A percentile compares a stretch with the other conserved stretches of the same genome.
Conservation (phyloP, 1,140 invertebrate genomes). For the Meloidogyne chitwoodi region DNA sequence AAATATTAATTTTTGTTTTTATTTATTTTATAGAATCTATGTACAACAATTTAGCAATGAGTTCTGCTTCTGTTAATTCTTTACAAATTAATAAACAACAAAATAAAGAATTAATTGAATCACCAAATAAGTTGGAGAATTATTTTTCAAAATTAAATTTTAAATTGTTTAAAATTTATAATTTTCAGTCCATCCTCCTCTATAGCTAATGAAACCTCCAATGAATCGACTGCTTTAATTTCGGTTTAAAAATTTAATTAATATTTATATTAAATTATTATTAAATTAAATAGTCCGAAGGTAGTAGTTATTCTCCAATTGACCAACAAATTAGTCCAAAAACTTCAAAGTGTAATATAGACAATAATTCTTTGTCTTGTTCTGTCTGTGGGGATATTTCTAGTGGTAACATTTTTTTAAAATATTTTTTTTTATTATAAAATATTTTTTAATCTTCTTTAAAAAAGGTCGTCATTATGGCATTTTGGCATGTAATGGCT, state of each 20-base stretch:
- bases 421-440: no score
- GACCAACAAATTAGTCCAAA: background rate
- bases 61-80: no score
- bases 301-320: background rate
- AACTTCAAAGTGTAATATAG: background rate
- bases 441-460: conserved; percentile 3
- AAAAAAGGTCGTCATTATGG: conserved; percentile 68
- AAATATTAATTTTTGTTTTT: no score
- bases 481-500: conserved; percentile 97
- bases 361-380: conserved; percentile 3
- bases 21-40: no score
- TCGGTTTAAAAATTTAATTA: background rate
- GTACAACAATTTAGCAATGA: no score
- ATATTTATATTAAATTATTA: background rate
- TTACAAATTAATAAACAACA: background rate
- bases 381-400: conserved; percentile 59
- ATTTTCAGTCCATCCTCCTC: background rate
- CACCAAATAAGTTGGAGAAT: no score
- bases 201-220: background rate
- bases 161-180: no score
- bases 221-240: background rate
- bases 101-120: no score
- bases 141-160: no score
- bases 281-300: background rate
- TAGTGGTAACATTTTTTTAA: conserved; percentile 53